Conservation (phyloP, 2,113 vertebrate species). For the Halcyon malimbica region DNA sequence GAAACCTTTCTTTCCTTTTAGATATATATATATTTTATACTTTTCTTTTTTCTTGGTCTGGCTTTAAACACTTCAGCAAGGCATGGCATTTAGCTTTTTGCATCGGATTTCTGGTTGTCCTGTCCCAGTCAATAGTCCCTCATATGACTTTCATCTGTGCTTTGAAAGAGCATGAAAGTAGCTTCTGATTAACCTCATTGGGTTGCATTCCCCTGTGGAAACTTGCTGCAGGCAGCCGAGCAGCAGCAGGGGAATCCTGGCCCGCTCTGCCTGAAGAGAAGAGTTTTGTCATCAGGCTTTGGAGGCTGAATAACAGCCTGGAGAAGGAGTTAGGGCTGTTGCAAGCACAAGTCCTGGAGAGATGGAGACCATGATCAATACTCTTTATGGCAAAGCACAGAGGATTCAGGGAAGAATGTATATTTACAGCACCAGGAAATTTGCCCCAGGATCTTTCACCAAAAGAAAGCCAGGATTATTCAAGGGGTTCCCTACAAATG, state of each 20-base stretch:
- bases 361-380: background rate
- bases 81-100: background rate
- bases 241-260: background rate
- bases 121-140: background rate
- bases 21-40: too few species aligned
- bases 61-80: background rate
- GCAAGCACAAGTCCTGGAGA: background rate
- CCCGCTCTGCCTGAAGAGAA: background rate
- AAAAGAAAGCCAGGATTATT: background rate
- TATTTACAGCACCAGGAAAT: background rate
- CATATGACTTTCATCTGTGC: rapidly evolving
- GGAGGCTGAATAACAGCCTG: background rate
- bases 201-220: rapidly evolving
- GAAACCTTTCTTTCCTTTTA: background rate
- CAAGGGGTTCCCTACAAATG: background rate
- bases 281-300: background rate
- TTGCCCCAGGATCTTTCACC: background rate
- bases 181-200: background rate
- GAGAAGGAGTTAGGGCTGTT: background rate
- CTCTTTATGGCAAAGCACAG: background rate
- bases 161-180: background rate
- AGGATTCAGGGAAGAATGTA: background rate
- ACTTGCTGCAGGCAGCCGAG: background rate
- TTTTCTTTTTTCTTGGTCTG: background rate
- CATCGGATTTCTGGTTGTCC: background rate